Evolutionary conservation across 2,113 vertebrate species (phyloP), one percentile per base, ranked within the genome.

Genomic region (Mormyrus iriodes): DNA sequence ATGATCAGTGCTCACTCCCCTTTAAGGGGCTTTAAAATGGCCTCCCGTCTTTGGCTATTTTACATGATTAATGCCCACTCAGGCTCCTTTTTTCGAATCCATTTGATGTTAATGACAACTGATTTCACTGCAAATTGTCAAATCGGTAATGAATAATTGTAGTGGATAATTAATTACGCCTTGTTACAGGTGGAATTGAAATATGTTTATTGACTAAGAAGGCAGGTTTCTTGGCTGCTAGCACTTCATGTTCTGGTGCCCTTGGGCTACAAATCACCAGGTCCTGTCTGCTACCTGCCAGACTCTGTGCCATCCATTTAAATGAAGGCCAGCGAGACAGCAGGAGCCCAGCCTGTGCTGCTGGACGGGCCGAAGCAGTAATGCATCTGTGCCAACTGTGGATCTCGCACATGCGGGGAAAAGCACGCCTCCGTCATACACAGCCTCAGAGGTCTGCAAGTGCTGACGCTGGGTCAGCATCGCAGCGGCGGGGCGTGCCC

Each of bases 41-140:
- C 3, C 44, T 12, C 82, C 48, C 21, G 6, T 48, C 82, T 84
- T 84, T n/a, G 24, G 82, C 39, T 48, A 4, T 46, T 84, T n/a
- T 48, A 46, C 42, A 84, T 46, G 82, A 42, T 84, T 42, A 84
- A 84, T 84, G 21, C 44, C 82, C 42, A 48, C 82, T 84, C 44
- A 9, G 24, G 44, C 42, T 84, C 42, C 5, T 19, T 76, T 76
- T 46, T 84, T 48, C 21, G n/a, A 48, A 48, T 44, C 17, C 82
- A 84, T 48, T 76, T 84, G 44, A 46, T 84, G 82, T 84, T n/a
- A 24, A 84, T 84, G 44, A 84, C 82, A 84, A 84, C 82, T n/a
- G 21, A 84, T 84, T 84, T 84, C 19, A 46, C 48, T 84, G 44
- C 82, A 48, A n/a, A 48, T n/a, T 84, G 82, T 84, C 42, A 10